Evolutionary conservation across 2,113 vertebrate genomes (phyloP).

Genomic region (Quiscalus mexicanus): DNA sequence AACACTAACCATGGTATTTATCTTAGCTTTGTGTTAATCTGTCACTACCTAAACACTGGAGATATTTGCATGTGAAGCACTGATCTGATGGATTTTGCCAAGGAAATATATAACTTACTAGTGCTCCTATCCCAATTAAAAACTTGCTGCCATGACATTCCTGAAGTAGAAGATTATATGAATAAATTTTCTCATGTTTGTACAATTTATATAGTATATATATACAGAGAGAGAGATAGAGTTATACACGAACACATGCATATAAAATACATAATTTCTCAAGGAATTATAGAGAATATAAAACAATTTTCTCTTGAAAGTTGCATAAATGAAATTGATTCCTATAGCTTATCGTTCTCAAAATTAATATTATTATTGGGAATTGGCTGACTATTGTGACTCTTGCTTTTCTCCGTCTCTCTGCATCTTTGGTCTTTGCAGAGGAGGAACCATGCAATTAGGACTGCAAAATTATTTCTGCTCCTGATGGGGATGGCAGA

Average conservation of each 20-base stretch:
- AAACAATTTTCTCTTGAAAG: background rate
- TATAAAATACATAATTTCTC: background rate
- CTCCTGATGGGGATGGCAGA: background rate
- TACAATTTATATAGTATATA: background rate
- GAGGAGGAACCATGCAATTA: background rate
- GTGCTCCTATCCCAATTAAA: background rate
- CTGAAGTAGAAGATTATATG: background rate
- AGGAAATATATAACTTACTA: background rate
- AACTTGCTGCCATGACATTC: background rate
- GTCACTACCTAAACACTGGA: background rate
- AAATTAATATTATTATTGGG: background rate
- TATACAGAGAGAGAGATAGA: background rate
- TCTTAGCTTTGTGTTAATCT: background rate
- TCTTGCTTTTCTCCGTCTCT: background rate
- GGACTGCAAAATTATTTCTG: background rate
- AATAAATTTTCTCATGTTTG: rapidly evolving
- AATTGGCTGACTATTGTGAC: background rate
- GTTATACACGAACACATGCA: background rate
- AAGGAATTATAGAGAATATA: background rate
- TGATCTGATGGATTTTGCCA: background rate
- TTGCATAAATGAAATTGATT: background rate
- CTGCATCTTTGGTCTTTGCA: background rate
- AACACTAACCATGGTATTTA: background rate
- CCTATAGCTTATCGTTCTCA: background rate
- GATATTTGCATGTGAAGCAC: background rate